A percentile compares a stretch with the other conserved stretches of the same genome.
These are phyloP conservation scores for Chrysolina oricalcia DNA, from an alignment of 2,888 invertebrate species.

Conservation along the genomic window DNA sequence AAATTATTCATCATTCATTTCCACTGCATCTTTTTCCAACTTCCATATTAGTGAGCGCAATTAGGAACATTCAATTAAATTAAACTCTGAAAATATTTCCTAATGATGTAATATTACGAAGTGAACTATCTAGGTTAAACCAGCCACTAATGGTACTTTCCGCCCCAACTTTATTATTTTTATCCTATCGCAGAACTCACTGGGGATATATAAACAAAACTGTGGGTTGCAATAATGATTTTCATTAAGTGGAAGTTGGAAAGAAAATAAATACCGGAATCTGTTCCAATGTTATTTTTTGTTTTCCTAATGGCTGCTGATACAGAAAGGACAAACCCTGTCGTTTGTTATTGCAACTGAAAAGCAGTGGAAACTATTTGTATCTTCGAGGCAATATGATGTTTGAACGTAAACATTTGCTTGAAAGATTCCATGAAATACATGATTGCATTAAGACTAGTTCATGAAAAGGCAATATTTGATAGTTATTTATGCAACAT, in stretches of 20 bases:
- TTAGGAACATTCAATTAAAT: slow-evolving; percentile 6
- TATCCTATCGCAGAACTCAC: neutral
- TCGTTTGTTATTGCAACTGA: no score
- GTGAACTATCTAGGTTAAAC: neutral
- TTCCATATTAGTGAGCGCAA: neutral
- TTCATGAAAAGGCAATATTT: no score
- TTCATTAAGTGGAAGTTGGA: slow-evolving; percentile 11
- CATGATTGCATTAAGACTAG: no score
- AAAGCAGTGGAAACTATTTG: no score
- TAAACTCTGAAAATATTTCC: neutral
- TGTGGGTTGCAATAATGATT: neutral
- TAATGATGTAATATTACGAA: neutral
- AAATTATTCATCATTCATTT: neutral
- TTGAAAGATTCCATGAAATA: no score
- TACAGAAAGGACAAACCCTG: neutral
- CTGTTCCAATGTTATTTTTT: neutral
- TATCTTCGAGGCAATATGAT: no score
- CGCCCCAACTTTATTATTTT: slow-evolving; percentile 17
- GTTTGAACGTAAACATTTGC: no score
- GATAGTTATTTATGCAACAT: no score
- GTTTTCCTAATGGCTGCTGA: neutral
- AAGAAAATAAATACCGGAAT: neutral
- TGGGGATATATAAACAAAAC: slow-evolving; percentile 16
- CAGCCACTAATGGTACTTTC: slow-evolving; percentile 7
- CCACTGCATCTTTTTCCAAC: neutral